phyloP scores from a whole-genome alignment of 2,888 invertebrate genomes.

The Pristionchus japonicus region DNA sequence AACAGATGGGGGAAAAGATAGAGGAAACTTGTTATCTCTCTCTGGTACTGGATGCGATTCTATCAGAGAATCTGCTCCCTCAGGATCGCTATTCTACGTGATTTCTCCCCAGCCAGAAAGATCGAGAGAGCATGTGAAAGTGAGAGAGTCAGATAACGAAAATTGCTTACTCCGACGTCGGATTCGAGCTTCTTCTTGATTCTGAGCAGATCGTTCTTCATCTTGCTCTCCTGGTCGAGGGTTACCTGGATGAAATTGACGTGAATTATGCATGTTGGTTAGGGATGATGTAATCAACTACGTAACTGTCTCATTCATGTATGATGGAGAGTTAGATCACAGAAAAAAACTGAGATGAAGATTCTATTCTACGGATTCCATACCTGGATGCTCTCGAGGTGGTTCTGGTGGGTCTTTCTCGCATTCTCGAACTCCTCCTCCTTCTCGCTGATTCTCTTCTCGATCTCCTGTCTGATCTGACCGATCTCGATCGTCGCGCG shows the following conservation, averaged over 20 bases:
- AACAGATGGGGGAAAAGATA: not conserved
- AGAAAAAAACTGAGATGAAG: not conserved
- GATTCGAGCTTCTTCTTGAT: slow-evolving; percentile 90
- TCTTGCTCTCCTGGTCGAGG: slow-evolving; percentile 89
- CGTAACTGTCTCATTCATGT: too few relatives aligned
- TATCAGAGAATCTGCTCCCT: not conserved
- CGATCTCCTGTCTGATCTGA: slow-evolving; percentile 98
- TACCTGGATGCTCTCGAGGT: slow-evolving; percentile 94
- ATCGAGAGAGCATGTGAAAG: too few relatives aligned
- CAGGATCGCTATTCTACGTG: not conserved
- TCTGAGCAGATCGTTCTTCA: slow-evolving; percentile 88
- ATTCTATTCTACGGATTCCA: too few relatives aligned
- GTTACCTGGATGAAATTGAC: slow-evolving; percentile 83
- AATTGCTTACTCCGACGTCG: slow-evolving; percentile 86
- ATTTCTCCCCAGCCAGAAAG: not conserved
- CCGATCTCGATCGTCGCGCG: slow-evolving; percentile 94
- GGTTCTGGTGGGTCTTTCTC: slow-evolving; percentile 87
- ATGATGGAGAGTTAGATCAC: not conserved
- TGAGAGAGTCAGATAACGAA: too few relatives aligned
- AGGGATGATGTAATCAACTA: too few relatives aligned
- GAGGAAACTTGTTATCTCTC: not conserved
- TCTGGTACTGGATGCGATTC: not conserved
- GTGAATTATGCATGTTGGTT: not conserved
- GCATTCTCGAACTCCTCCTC: slow-evolving; percentile 99
- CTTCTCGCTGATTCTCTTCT: slow-evolving; percentile 99